Base-by-base conservation (phyloP, 2,888 invertebrate species). In the Embidobia sp. region DNA sequence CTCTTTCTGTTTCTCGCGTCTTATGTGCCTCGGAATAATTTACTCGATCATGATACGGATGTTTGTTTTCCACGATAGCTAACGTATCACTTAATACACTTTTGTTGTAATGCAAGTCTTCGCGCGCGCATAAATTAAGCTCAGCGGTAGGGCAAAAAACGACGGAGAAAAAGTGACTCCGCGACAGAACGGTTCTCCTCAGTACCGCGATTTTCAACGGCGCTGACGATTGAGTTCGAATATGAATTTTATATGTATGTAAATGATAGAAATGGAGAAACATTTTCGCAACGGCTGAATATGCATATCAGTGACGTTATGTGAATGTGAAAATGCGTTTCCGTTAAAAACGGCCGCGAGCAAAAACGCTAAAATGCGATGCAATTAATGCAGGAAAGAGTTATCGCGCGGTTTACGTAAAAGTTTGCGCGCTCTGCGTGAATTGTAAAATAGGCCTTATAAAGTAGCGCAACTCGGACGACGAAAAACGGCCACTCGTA, bases 21-120 rank as follows among this genome's bases (percentile, higher is more conserved):
- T 40, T 42, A 48, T 29, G 33, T 22, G 40, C 59, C 53, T 6
- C 66, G 22, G 55, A 31, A 75, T 63, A 69, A 75, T 67, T 67
- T 8, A 53, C 35, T 26, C 40, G 7, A 19, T 13, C 33, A 49
- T 29, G 40, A 67, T 67, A 59, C 69, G 49, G 49, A 61, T 44
- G 59, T 70, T 59, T 42, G 42, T 69, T 69, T 59, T 53, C 37
- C 27, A 7, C 37, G 51, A 53, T 64, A 31, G 31, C 42, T 44
- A 11, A 44, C 15, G 44, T 46, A 35, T 55, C 44, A 55, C 53
- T 66, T 55, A 53, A 66, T 42, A 59, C 29, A 59, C 55, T 49
- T 49, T 63, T 37, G 33, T 49, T 63, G 37, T 49, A 40, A 49
- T 16, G 37, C 42, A 22, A 44, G 16, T 63, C 26, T 37, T 37